Percentiles rank a stretch among this genome's conserved stretches.
phyloP scores from a whole-genome alignment of 2,888 invertebrate genomes.

The Amphipyra berbera region DNA sequence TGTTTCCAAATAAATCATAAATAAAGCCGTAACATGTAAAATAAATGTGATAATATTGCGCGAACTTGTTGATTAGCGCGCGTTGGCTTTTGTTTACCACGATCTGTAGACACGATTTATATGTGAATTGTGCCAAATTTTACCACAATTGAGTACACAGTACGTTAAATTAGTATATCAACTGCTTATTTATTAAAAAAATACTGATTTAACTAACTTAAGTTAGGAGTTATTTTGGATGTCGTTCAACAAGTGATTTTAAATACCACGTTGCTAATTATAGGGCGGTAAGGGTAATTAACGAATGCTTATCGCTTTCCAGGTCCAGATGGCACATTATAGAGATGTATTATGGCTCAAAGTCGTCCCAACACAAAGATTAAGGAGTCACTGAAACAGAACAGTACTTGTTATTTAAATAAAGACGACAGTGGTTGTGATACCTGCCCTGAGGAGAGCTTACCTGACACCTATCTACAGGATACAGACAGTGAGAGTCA shows the following conservation, averaged over 20 bases:
- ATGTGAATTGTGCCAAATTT: constrained; percentile 68
- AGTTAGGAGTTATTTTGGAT: constrained; percentile 49
- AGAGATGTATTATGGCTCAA: constrained; percentile 69
- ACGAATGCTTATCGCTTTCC: constrained; percentile 70
- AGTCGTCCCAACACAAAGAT: constrained; percentile 66
- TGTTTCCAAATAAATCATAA: constrained; percentile 53
- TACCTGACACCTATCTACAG: constrained; percentile 46
- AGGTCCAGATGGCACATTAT: constrained; percentile 77
- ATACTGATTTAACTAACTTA: constrained; percentile 35
- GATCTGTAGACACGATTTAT: constrained; percentile 71
- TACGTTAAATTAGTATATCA: constrained; percentile 50
- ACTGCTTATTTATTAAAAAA: constrained; percentile 51
- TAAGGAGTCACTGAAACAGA: constrained; percentile 64
- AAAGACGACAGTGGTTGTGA: constrained; percentile 64
- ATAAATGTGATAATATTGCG: constrained; percentile 75
- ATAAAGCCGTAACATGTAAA: constrained; percentile 58
- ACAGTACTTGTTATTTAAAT: constrained; percentile 44
- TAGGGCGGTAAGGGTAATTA: constrained; percentile 55
- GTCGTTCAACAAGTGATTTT: constrained; percentile 61
- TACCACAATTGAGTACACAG: constrained; percentile 53
- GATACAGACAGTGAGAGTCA: constrained; percentile 52
- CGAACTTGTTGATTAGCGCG: constrained; percentile 78
- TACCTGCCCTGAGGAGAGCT: constrained; percentile 58
- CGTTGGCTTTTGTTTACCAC: constrained; percentile 83
- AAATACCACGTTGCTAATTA: constrained; percentile 69